Base-by-base conservation (phyloP, 92 coral and sea anemone genomes). In the Palythoa grandis region DNA sequence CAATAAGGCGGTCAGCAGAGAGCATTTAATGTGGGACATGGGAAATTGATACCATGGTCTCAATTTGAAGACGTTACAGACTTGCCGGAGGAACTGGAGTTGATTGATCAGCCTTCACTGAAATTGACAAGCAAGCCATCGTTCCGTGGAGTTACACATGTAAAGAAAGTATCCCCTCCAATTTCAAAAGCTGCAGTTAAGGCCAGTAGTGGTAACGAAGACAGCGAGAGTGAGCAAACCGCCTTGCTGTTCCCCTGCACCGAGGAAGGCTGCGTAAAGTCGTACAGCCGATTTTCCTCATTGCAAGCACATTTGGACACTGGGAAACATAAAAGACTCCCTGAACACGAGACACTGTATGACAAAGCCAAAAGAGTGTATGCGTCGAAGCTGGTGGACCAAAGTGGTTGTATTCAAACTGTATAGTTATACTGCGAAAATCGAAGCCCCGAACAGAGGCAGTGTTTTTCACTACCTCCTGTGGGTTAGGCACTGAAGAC, bases 1-100 rank as follows among this genome's bases (percentile, higher is more conserved):
- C 89, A 53, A 86, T 89, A 72, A 71, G 89, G 54, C 79, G 85
- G 85, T 61, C 40, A 74, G 85, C 85, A 65, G 65, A 57, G 65
- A 57, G 65, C 65, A 15, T 84, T 83, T 57, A 84, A 84, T 84
- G 88, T 88, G 54, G 79, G 79, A n/a, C 48, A 23, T 7, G 79
- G 56, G 10, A 52, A 52, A 29, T 17, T 40, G 79, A 43, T 40
- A 43, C 56, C 60, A 23, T 74, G 24, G 53, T 80, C 72, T 43
- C 70, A 61, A 24, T 88, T 87, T 56, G 89, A 52, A 17, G 89
- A 39, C 57, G 65, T 54, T 58, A 24, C 70, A 63, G 54, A 79
- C 54, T 24, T 37, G 70, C 86, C 72, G 43, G 86, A 72, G 35
- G 12, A 6, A n/a, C 60, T 79, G 13, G 65, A 57, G 13, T 11